phyloP scores from a whole-genome alignment of 2,113 vertebrate genomes.

The Phycodurus eques region DNA sequence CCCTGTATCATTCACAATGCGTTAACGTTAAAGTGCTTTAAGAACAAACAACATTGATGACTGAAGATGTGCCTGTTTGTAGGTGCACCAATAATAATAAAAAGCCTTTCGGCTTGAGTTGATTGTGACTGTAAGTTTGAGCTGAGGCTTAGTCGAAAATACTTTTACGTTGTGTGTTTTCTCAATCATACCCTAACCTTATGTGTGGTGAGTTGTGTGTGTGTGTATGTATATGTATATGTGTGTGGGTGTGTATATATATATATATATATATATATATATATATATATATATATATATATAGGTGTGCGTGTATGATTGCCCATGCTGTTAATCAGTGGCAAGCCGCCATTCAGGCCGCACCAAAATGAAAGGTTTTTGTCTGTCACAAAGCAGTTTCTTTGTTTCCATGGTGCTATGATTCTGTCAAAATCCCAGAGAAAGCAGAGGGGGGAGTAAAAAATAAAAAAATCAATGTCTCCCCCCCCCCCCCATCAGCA shows the following conservation, averaged over 20 bases:
- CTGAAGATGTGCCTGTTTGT: constrained; percentile 5
- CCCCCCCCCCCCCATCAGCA: constrained; percentile 74
- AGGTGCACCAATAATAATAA: constrained; percentile 19
- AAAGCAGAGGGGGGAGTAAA: constrained; percentile 77
- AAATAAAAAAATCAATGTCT: constrained; percentile 92
- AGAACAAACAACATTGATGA: neutral
- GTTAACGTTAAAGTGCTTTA: neutral
- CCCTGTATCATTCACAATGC: neutral
- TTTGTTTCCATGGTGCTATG: constrained; percentile 99
- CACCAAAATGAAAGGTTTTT: constrained; percentile 89
- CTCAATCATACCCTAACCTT: constrained; percentile 64
- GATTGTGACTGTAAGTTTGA: constrained; percentile 52
- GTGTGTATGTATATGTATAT: constrained; percentile 3
- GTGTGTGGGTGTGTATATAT: constrained; percentile 39
- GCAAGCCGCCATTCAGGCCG: constrained; percentile 87
- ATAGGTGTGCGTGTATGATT: too few relatives aligned
- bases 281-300: too few relatives aligned
- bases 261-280: too few relatives aligned
- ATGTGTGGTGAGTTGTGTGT: constrained; percentile 35
- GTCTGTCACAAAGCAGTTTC: constrained; percentile 92
- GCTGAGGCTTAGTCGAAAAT: constrained; percentile 55
- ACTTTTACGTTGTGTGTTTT: constrained; percentile 67
- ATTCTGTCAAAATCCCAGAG: constrained; percentile 96
- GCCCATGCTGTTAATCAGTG: constrained; percentile 72
- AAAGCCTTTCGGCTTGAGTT: constrained; percentile 28